Percentiles rank a stretch among this genome's conserved stretches.
Evolutionary conservation across 2,888 invertebrate species (phyloP).

Genomic region (Dryobota labecula): DNA sequence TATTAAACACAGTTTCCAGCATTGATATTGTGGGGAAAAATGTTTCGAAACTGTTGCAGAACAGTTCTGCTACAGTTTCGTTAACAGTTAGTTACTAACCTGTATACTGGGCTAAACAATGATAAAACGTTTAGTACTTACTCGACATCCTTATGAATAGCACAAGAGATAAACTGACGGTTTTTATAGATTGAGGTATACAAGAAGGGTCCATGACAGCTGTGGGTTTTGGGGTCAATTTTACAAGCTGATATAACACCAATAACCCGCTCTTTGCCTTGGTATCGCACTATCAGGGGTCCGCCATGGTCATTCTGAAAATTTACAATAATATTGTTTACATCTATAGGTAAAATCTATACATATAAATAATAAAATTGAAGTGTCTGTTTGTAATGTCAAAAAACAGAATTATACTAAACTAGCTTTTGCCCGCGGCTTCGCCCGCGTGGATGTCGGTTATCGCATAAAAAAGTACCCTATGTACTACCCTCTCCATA

Average conservation of each 20-base stretch:
- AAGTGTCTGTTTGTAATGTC: no score
- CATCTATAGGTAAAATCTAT: no score
- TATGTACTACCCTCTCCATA: no score
- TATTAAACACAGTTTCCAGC: not conserved
- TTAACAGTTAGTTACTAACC: no score
- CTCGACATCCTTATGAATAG: slow-evolving; percentile 86
- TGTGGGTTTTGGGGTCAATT: slow-evolving; percentile 85
- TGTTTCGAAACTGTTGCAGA: not conserved
- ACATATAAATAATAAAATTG: no score
- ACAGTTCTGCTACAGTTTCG: no score
- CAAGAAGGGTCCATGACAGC: slow-evolving; percentile 87
- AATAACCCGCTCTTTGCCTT: slow-evolving; percentile 80
- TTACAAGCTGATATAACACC: slow-evolving; percentile 88
- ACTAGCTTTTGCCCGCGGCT: no score
- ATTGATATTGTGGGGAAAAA: not conserved
- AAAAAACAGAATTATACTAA: no score
- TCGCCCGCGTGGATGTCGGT: no score
- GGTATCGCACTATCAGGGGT: slow-evolving; percentile 83
- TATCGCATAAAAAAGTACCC: no score
- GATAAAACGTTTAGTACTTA: slow-evolving; percentile 67
- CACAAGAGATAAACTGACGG: slow-evolving; percentile 85
- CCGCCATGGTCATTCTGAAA: slow-evolving; percentile 87
- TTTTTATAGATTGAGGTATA: slow-evolving; percentile 86
- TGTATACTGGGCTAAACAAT: not conserved
- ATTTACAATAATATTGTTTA: not conserved